Percentiles rank a stretch among this genome's conserved stretches.
These are phyloP conservation scores for Trissonchulus latispiculum DNA, from an alignment of 2,888 invertebrate species.

Conservation along the genomic window DNA sequence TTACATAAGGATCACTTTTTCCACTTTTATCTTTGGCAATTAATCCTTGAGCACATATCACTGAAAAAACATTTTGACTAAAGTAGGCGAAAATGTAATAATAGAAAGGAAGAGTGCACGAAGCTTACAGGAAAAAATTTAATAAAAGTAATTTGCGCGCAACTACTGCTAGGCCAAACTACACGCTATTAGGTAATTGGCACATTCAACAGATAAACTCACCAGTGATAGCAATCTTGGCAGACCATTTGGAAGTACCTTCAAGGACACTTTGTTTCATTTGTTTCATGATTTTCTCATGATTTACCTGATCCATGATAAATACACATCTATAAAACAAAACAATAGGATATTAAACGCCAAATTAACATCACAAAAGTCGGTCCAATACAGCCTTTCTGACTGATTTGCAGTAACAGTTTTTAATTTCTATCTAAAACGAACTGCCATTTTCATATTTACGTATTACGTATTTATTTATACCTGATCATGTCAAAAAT, in stretches of 20 bases:
- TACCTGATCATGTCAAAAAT: slow-evolving; percentile 98
- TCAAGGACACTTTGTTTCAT: slow-evolving; percentile 97
- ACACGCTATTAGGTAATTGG: background rate
- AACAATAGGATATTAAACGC: background rate
- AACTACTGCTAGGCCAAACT: too few relatives aligned
- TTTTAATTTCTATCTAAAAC: too few relatives aligned
- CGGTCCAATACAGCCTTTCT: too few relatives aligned
- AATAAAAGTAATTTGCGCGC: too few relatives aligned
- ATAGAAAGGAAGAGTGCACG: too few relatives aligned
- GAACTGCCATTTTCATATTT: too few relatives aligned
- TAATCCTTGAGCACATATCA: slow-evolving; percentile 97
- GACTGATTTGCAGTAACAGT: too few relatives aligned
- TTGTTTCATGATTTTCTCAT: slow-evolving; percentile 89
- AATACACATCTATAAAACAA: slow-evolving; percentile 79
- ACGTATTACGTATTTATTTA: too few relatives aligned
- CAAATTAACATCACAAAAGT: background rate
- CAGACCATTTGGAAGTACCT: slow-evolving; percentile 99
- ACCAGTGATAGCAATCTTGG: slow-evolving; percentile 99
- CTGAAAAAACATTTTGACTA: slow-evolving; percentile 53
- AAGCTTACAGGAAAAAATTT: too few relatives aligned
- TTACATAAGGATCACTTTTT: slow-evolving; percentile 98
- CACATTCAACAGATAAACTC: slow-evolving; percentile 51
- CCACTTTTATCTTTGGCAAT: slow-evolving; percentile 99
- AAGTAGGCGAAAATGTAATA: too few relatives aligned
- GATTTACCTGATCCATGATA: slow-evolving; percentile 84